Conservation (phyloP, 2,888 invertebrate genomes). For the Cosmia trapezina region DNA sequence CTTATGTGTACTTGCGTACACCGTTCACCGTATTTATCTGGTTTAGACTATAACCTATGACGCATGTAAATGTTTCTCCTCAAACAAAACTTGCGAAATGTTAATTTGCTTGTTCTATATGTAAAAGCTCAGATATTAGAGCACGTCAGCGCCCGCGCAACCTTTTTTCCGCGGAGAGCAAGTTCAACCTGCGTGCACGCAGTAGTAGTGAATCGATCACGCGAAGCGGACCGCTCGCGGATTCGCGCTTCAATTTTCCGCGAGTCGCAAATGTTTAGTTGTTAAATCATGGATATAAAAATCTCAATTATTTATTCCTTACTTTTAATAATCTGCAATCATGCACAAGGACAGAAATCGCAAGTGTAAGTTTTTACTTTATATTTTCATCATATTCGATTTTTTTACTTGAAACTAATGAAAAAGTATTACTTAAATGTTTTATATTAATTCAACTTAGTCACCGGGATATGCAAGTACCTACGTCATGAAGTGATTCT, state of each 20-base stretch:
- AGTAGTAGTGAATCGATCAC: slow-evolving; percentile 82
- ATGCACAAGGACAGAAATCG: slow-evolving; percentile 78
- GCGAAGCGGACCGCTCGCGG: slow-evolving; percentile 81
- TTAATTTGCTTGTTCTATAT: slow-evolving; percentile 70
- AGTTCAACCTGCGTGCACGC: slow-evolving; percentile 74
- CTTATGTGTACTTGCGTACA: slow-evolving; percentile 27
- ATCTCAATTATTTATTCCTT: slow-evolving; percentile 73
- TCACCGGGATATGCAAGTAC: slow-evolving; percentile 18
- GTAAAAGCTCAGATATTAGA: slow-evolving; percentile 78
- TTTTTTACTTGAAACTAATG: background rate
- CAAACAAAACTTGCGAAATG: slow-evolving; percentile 68
- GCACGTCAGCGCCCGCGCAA: slow-evolving; percentile 76
- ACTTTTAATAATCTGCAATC: slow-evolving; percentile 71
- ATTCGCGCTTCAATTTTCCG: slow-evolving; percentile 69
- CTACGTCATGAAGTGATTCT: slow-evolving; percentile 32
- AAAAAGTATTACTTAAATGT: slow-evolving; percentile 14
- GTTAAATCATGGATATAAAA: slow-evolving; percentile 80
- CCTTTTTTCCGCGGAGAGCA: slow-evolving; percentile 74
- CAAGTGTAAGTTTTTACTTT: slow-evolving; percentile 74
- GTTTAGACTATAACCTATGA: slow-evolving; percentile 63
- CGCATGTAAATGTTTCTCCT: slow-evolving; percentile 68
- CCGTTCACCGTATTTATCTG: slow-evolving; percentile 47
- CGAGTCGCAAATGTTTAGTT: slow-evolving; percentile 76
- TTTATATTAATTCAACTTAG: slow-evolving; percentile 7
- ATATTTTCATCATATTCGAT: background rate